phyloP scores from a whole-genome alignment of 2,888 invertebrate species.

The Lasioglossum lativentre region DNA sequence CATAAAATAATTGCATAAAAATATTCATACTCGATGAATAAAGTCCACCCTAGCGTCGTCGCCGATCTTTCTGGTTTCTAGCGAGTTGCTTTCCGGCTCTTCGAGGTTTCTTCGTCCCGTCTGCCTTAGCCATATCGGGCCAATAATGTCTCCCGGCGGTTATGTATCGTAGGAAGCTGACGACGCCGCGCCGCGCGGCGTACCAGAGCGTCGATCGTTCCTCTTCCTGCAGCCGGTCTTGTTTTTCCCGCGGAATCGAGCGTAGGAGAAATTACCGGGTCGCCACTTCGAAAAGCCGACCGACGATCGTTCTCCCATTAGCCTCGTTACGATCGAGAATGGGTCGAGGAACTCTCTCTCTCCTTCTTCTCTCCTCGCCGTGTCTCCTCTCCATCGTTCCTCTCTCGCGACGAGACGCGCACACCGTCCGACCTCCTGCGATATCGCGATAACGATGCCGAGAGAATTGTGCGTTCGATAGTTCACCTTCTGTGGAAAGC shows the following conservation, averaged over 20 bases:
- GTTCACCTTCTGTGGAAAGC: neutral
- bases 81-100: conserved; percentile 9
- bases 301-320: conserved; percentile 80
- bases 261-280: conserved; percentile 82
- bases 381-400: conserved; percentile 21
- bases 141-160: conserved; percentile 78
- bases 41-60: neutral
- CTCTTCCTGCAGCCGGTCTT: conserved; percentile 74
- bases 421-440: conserved; percentile 11
- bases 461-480: neutral
- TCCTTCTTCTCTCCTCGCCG: conserved; percentile 23
- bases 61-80: conserved; percentile 58
- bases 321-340: conserved; percentile 79
- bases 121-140: conserved; percentile 81
- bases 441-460: neutral
- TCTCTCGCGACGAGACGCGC: conserved; percentile 17
- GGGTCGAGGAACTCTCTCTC: conserved; percentile 71
- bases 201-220: conserved; percentile 57
- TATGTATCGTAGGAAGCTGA: conserved; percentile 39
- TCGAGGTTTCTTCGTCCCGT: conserved; percentile 67
- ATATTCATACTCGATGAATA: neutral
- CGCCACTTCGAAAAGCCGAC: conserved; percentile 77
- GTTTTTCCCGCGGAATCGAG: conserved; percentile 73
- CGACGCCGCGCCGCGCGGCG: neutral
- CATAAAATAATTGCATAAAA: no score